Evolutionary conservation across 2,797 vertebrate species (phyloP), one percentile per base, ranked within the genome.

Genomic region (Aulostomus chinensis): DNA sequence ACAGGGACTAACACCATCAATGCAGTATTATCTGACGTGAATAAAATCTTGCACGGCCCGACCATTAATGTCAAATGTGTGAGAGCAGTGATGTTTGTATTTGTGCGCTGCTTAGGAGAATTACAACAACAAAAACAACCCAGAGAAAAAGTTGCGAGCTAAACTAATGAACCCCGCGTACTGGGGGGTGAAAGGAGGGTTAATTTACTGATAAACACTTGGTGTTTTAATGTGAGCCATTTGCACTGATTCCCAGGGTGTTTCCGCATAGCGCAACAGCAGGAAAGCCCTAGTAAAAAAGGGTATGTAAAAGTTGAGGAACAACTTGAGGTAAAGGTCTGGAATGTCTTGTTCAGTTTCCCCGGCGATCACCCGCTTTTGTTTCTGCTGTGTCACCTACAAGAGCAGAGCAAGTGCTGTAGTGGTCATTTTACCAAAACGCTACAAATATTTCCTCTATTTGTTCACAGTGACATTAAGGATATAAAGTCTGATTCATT

Each of bases 191-290:
- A 25, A 4, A 15, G 18, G 21, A 50, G 21, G 3, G 22, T 31
- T 57, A 34, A 15, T 42, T 40, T 32, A 57, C 15, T n/a, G 28
- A 41, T 58, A 45, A 60, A 52, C 49, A 62, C 21, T 43, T 50
- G 18, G 29, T 43, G 58, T 64, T 73, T 73, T 52, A 43, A 65
- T 66, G 55, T 59, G 39, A 43, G 42, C 42, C 37, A 25, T 46
- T 68, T 73, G 21, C 26, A 55, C 54, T 35, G 11, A 29, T 51
- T 59, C 48, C 58, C 20, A 59, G 37, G 35, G 60, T 60, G 40
- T 68, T 25, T 57, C 16, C 36, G 24, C 31, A 17, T 32, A 51
- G 20, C 49, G 9, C 24, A 61, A 29, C 58, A 49, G 32, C 63
- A 49, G 28, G 59, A 56, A 49, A 59, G 24, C 32, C 58, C 34